These are phyloP conservation scores for Holcopasites calliopsidis DNA, from an alignment of 1,140 invertebrate genomes.

Conservation along the genomic window DNA sequence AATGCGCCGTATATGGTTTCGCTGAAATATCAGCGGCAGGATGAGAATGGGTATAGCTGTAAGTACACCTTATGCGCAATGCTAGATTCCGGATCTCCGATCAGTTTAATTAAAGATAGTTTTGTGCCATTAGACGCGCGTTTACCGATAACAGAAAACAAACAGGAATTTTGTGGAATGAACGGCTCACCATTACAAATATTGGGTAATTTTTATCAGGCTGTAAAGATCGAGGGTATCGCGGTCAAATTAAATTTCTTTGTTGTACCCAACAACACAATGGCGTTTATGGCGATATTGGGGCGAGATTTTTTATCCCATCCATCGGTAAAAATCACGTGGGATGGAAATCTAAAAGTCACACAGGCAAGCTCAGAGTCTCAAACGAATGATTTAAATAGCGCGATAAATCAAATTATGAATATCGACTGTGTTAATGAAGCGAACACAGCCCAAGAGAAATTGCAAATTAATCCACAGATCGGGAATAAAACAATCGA, in stretches of 20 bases:
- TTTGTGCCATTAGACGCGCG: neutral
- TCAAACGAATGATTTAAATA: neutral
- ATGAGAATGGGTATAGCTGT: neutral
- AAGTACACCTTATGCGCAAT: neutral
- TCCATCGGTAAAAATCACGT: neutral
- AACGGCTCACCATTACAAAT: neutral
- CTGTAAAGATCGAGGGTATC: neutral
- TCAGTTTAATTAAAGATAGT: neutral
- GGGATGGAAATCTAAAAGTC: neutral
- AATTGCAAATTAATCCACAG: neutral
- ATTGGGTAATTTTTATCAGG: neutral
- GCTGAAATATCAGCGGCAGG: neutral
- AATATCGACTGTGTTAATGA: neutral
- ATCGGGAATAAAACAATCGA: neutral
- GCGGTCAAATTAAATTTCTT: neutral
- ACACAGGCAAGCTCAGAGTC: neutral
- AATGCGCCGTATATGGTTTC: neutral
- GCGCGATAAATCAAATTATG: neutral
- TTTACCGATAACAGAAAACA: neutral
- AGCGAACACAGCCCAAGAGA: neutral
- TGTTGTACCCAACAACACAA: neutral
- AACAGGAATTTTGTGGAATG: slow-evolving; percentile 1
- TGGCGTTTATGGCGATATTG: neutral
- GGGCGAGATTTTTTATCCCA: neutral
- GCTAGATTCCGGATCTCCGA: slow-evolving; percentile 5